phyloP scores from a whole-genome alignment of 2,113 vertebrate species.

The Anoplopoma fimbria region DNA sequence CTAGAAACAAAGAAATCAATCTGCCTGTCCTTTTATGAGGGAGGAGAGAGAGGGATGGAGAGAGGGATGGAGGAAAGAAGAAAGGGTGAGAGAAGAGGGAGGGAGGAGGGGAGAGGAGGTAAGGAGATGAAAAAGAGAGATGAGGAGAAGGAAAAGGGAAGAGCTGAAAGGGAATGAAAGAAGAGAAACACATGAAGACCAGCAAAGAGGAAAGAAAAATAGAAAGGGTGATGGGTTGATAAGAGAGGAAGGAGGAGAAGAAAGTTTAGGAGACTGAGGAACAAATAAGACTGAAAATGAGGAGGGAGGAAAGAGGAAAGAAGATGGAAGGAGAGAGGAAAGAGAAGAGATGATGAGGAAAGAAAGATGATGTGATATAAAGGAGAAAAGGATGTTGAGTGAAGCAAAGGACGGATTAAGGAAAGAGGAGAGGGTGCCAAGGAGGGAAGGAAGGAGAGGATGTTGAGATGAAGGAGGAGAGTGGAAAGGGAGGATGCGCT shows the following conservation, averaged over 20 bases:
- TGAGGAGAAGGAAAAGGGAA: background rate
- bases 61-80: background rate
- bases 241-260: background rate
- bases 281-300: background rate
- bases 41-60: background rate
- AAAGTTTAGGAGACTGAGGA: background rate
- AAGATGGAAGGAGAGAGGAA: background rate
- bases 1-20: slow-evolving; percentile 64
- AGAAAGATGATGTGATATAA: background rate
- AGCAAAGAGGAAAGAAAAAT: too few species aligned
- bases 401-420: slow-evolving; percentile 3
- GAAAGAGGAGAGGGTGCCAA: background rate
- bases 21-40: slow-evolving; percentile 40
- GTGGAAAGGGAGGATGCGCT: slow-evolving; percentile 34
- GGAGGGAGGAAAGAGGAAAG: background rate
- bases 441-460: background rate
- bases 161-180: background rate
- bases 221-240: background rate
- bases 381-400: background rate
- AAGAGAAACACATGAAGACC: too few species aligned
- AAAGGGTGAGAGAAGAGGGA: background rate
- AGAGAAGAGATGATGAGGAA: background rate
- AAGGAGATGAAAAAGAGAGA: background rate
- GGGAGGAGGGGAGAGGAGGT: background rate
- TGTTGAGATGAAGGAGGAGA: background rate